Evolutionary conservation across 1,140 invertebrate genomes (phyloP).

Genomic region (Acromyrmex echinatior): DNA sequence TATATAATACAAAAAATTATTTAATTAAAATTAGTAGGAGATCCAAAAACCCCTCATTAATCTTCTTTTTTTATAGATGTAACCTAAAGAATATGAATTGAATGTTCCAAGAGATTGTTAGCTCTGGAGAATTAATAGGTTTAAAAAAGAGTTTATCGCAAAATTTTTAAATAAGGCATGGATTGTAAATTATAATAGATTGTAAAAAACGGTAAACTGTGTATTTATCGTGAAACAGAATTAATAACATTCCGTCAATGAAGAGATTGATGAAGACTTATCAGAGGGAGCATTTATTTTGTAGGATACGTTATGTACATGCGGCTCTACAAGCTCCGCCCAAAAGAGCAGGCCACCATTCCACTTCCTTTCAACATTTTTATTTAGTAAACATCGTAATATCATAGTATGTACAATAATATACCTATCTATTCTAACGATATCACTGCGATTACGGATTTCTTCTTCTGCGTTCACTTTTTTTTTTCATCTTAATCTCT

Average conservation of each 20-base stretch:
- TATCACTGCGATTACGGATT: slow-evolving; percentile 79
- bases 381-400: slow-evolving; percentile 83
- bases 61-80: too few species aligned
- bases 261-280: slow-evolving; percentile 46
- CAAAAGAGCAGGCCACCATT: slow-evolving; percentile 49
- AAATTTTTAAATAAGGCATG: background rate
- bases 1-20: too few species aligned
- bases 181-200: slow-evolving; percentile 5
- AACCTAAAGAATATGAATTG: too few species aligned
- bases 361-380: slow-evolving; percentile 73
- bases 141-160: background rate
- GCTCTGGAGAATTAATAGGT: background rate
- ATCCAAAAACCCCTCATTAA: too few species aligned
- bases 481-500: slow-evolving; percentile 26
- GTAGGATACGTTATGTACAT: slow-evolving; percentile 62
- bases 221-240: background rate
- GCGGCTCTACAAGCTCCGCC: slow-evolving; percentile 49
- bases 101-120: too few species aligned
- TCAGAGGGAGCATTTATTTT: slow-evolving; percentile 55
- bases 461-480: slow-evolving; percentile 44
- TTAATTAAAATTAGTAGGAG: too few species aligned
- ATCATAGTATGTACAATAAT: slow-evolving; percentile 82
- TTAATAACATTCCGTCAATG: slow-evolving; percentile 1
- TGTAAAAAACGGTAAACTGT: background rate
- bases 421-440: slow-evolving; percentile 82